These are phyloP conservation scores for Megalurothrips usitatus DNA, from an alignment of 2,888 invertebrate genomes.

Conservation along the genomic window DNA sequence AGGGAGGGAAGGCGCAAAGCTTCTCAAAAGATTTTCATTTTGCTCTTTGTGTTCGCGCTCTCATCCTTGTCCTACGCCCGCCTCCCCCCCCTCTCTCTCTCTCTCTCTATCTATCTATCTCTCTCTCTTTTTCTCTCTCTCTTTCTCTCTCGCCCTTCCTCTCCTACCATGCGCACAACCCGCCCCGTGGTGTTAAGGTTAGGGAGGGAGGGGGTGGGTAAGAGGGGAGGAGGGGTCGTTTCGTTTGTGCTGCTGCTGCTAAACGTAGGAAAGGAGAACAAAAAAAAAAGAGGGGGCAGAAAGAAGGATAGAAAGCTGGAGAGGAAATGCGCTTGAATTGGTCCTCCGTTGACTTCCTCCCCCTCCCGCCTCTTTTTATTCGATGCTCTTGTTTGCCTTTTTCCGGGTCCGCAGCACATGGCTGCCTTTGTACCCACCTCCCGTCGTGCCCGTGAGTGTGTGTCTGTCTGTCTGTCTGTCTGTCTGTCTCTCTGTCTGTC, in stretches of 20 bases:
- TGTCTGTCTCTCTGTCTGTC: too few relatives aligned
- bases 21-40: background rate
- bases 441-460: too few relatives aligned
- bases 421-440: background rate
- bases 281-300: too few relatives aligned
- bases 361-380: background rate
- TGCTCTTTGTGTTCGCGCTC: background rate
- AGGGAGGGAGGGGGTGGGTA: too few relatives aligned
- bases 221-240: too few relatives aligned
- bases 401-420: background rate
- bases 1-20: background rate
- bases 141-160: background rate
- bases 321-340: background rate
- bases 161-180: background rate
- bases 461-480: background rate
- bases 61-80: background rate
- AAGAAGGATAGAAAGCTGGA: too few relatives aligned
- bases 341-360: background rate
- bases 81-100: background rate
- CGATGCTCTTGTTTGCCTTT: background rate
- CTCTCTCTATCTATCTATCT: background rate
- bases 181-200: background rate
- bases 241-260: too few relatives aligned
- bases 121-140: too few relatives aligned
- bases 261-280: too few relatives aligned